Evolutionary conservation across 1,140 invertebrate species (phyloP).

Genomic region (Pygmarrhopalites habei): DNA sequence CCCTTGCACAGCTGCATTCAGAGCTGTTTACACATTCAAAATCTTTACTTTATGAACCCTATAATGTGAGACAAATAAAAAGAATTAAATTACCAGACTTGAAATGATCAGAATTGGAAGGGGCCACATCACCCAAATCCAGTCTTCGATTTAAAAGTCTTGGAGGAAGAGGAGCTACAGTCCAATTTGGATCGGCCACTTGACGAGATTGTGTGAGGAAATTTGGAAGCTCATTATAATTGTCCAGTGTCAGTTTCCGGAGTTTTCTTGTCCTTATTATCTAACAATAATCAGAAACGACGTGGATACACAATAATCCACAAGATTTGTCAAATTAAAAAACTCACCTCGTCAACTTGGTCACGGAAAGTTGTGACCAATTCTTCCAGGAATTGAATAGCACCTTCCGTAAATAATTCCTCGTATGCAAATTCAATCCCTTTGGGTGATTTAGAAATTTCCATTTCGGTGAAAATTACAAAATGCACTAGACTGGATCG

Average conservation of each 20-base stretch:
- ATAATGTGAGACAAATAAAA: too few relatives aligned
- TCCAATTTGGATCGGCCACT: slow-evolving; percentile 44
- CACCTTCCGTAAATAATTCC: slow-evolving; percentile 34
- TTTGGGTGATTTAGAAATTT: slow-evolving; percentile 26
- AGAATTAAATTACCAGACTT: too few relatives aligned
- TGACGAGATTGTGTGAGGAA: slow-evolving; percentile 8
- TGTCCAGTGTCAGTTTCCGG: slow-evolving; percentile 18
- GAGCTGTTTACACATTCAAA: too few relatives aligned
- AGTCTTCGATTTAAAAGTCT: slow-evolving; percentile 48
- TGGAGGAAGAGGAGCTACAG: slow-evolving; percentile 49
- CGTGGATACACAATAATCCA: neutral
- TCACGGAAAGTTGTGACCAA: slow-evolving; percentile 29
- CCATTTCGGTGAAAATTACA: slow-evolving; percentile 9
- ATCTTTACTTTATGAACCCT: too few relatives aligned
- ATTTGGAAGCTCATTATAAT: slow-evolving; percentile 20
- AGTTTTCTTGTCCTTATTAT: slow-evolving; percentile 13
- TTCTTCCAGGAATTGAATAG: slow-evolving; percentile 29
- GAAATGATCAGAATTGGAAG: slow-evolving; percentile 51
- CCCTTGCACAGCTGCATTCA: slow-evolving; percentile 41
- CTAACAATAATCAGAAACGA: slow-evolving; percentile 5
- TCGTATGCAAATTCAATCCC: slow-evolving; percentile 21
- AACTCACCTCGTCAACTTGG: slow-evolving; percentile 26
- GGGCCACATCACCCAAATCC: slow-evolving; percentile 56
- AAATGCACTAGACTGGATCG: too few relatives aligned
- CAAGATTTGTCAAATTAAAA: neutral